Evolutionary conservation across 2,888 invertebrate genomes (phyloP), one percentile per base, ranked within the genome.

Genomic region (Pogonocherus hispidulus): DNA sequence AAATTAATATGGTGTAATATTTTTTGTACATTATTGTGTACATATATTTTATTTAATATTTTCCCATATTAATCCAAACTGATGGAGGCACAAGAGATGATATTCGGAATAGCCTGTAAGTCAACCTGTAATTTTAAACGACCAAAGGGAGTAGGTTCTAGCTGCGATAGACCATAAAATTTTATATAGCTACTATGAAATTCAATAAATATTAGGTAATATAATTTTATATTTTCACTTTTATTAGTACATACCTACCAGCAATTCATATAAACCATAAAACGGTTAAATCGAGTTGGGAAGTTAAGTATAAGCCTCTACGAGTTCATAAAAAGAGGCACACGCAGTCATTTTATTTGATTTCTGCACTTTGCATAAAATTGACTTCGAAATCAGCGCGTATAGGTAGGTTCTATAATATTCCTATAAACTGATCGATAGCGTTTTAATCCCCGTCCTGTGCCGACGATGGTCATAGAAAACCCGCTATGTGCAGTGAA

Each of bases 311-410:
- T 55, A 37, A 55, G 55, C 55, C 32, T 20, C 16, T 55, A 14
- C 14, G 46, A 44, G 46, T 57, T 57, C 41, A 46, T 44, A 46
- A 57, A 41, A 57, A 57, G 57, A 49, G 23, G 57, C 64, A 46
- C 56, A 51, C 52, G 37, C 63, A 63, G 54, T 57, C 47, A 51
- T 65, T 57, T 65, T 57, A 57, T 65, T 65, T 65, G 65, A 65
- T 65, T 65, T 55, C 57, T 57, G 19, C 49, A 65, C 56, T 65
- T 65, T 65, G 49, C 65, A 65, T 65, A 56, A 64, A 64, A 65
- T 57, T 65, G 65, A 44, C 65, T 64, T 56, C 27, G 47, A 51
- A 65, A 65, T 65, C 49, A 51, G 49, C 51, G 47, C 14, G 41
- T n/a, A 23, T n/a, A n/a, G n/a, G n/a, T n/a, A n/a, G 3, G 4